These are phyloP conservation scores for Limanda limanda DNA, from an alignment of 2,113 vertebrate species.

Conservation along the genomic window DNA sequence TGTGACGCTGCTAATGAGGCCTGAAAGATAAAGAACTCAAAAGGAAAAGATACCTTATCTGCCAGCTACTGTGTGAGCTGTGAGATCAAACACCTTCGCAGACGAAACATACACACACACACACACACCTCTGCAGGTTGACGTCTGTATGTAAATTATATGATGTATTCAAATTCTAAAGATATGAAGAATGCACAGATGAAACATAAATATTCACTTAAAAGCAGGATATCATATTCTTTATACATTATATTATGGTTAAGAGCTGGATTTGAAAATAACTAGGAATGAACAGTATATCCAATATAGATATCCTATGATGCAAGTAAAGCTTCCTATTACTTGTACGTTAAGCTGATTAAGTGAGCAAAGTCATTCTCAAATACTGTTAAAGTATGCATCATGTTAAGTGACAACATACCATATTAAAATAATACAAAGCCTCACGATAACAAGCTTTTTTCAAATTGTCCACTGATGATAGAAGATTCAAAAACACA, in stretches of 20 bases:
- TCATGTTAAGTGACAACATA: background rate
- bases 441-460: background rate
- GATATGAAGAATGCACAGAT: background rate
- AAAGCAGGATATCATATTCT: background rate
- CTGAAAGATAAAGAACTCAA: conserved; percentile 70
- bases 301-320: background rate
- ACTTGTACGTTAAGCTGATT: background rate
- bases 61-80: conserved; percentile 73
- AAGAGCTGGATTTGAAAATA: background rate
- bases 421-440: background rate
- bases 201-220: background rate
- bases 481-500: background rate
- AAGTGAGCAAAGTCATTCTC: background rate
- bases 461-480: conserved; percentile 1
- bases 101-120: conserved; percentile 30
- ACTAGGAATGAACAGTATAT: no score
- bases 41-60: conserved; percentile 75
- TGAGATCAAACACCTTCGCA: conserved; percentile 61
- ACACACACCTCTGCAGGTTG: conserved; percentile 3
- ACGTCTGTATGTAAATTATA: conserved; percentile 35
- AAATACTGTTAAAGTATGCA: background rate
- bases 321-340: background rate
- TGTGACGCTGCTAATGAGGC: conserved; percentile 74
- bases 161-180: conserved; percentile 8
- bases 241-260: background rate